Evolutionary conservation across 2,888 invertebrate species (phyloP), one percentile per base, ranked within the genome.

Genomic region (Spodoptera littoralis): DNA sequence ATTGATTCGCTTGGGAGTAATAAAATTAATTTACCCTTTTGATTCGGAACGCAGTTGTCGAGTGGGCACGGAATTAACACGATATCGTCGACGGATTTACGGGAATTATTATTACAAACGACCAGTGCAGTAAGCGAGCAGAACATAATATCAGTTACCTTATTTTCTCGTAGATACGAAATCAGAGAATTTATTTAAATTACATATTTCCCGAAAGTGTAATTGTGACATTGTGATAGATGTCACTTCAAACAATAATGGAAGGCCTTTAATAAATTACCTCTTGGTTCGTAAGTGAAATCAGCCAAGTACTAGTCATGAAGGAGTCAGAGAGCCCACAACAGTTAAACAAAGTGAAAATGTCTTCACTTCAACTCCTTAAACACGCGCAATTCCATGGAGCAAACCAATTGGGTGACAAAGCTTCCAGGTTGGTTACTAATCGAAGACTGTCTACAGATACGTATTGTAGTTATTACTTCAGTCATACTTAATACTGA

Each of bases 381-480:
- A 76, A 75, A 18, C 76, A 85, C 54, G 82, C 87, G 0, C 90
- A 91, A 60, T 86, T 91, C 12, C 91, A 90, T 58, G 91, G 90
- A 0, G 83, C 88, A 0, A 81, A 79, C 24, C 80, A 87, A 42
- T 82, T 91, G 5, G 80, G 81, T 6, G 86, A 85, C 13, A 73
- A 76, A 22, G 79, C 76, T 36, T 80, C 80, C 64, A 87, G 88
- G 91, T 90, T n/a, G 4, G 48, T 48, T 6, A 48, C 2, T 27
- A 11, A 12, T 36, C 36, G 2, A 9, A 8, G 8, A 78, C 0
- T 6, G 12, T 18, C 0, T 9, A 0, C 6, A 9, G 4, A 36
- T 36, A 2, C 6, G 36, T 36, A 8, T 36, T 36, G 36, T 36
- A 36, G 8, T 51, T 42, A 27, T 42, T 6, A 36, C 36, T 8